These are phyloP conservation scores for Pangasius mekongensis DNA, from an alignment of 2,797 vertebrate species.

Conservation along the genomic window DNA sequence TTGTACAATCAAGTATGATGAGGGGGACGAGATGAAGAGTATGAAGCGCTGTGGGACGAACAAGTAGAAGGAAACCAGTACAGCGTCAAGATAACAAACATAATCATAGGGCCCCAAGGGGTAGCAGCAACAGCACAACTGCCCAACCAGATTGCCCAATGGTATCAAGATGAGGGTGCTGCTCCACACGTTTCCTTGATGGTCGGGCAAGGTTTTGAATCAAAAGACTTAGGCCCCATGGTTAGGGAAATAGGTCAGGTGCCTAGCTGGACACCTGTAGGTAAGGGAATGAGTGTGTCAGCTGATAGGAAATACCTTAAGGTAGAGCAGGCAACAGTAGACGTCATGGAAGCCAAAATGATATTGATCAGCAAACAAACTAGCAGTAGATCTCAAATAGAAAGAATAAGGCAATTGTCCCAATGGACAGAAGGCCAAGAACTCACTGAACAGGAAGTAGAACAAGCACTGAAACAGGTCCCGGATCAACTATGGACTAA, in stretches of 20 bases:
- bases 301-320: neutral
- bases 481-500: neutral
- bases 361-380: too few species aligned
- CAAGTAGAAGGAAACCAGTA: accelerated
- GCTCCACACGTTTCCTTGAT: neutral
- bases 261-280: neutral
- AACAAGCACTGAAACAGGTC: neutral
- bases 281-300: too few species aligned
- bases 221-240: neutral
- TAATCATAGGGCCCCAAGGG: neutral
- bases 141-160: too few species aligned
- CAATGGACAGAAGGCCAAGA: neutral
- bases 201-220: neutral
- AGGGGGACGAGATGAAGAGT: neutral
- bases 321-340: too few species aligned
- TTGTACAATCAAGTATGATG: neutral
- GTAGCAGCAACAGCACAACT: neutral
- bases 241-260: neutral
- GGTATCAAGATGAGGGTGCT: neutral
- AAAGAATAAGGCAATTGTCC: too few species aligned
- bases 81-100: accelerated
- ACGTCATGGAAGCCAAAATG: too few species aligned
- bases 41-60: neutral
- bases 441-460: neutral
- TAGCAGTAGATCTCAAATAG: too few species aligned